Base-by-base conservation (phyloP, 2,888 invertebrate genomes). In the Xylota sylvarum region DNA sequence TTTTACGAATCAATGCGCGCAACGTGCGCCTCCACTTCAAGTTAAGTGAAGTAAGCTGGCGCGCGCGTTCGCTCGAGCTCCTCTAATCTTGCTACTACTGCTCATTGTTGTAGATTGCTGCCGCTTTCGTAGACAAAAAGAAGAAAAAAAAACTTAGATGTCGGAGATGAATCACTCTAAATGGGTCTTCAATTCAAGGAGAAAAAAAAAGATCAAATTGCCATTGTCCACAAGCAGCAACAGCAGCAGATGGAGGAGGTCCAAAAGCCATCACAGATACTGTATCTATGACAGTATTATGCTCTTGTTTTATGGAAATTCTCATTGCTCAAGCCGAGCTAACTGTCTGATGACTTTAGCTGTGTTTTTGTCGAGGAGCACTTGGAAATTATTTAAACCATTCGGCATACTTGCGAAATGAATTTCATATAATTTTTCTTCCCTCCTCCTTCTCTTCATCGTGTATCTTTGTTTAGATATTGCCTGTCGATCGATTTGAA, bases 281-380 rank as follows among this genome's bases (percentile, higher is more conserved):
- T 64, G 72, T 82, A 82, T 86, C 77, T 82, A 58, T 69, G 78
- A 82, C 69, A 72, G 76, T 60, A 60, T 67, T 65, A 62, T 67
- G 77, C 73, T 82, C 73, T 86, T 82, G 70, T 72, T 77, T 77
- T 86, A 86, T 86, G 82, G 86, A 82, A 86, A 86, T 86, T 82
- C 77, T 64, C 64, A 82, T 78, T 77, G 81, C 86, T 77, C 76
- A 84, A 84, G 78, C 50, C 23, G 40, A 14, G 48, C 65, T 40
- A 30, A 48, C 19, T 60, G 40, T 23, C 3, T 50, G 58, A 30
- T 19, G 70, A 58, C 64, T 17, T 64, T 40, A 40, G 5, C 43
- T 19, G 9, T 50, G n/a, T 43, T 23, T 2, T 23, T 60, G 27
- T 70, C 70, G 65, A 64, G 60, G 65, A 73, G 67, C 58, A 67